A percentile compares a stretch with the other conserved stretches of the same genome.
Evolutionary conservation across 2,113 vertebrate genomes (phyloP).

Genomic region (Canis aureus): DNA sequence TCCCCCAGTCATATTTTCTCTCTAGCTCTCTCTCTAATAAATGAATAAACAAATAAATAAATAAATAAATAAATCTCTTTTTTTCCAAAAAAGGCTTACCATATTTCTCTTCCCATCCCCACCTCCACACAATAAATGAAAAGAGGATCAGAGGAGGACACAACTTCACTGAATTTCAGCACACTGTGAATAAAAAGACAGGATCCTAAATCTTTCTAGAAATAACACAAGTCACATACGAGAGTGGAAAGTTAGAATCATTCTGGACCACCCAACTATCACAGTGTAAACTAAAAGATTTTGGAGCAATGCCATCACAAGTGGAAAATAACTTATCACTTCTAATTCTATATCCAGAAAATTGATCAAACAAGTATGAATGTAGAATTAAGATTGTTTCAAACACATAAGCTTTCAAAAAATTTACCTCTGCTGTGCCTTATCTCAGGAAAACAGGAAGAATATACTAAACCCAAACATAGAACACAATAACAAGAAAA

Average conservation of each 20-base stretch:
- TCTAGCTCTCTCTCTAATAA: too few relatives aligned
- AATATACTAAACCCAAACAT: neutral
- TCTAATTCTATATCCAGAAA: neutral
- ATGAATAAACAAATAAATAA: too few relatives aligned
- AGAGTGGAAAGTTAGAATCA: neutral
- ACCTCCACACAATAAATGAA: slow-evolving; percentile 9
- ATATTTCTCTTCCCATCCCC: too few relatives aligned
- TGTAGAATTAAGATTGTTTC: neutral
- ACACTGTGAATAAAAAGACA: neutral
- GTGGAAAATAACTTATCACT: neutral
- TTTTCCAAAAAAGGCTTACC: neutral
- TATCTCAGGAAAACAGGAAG: neutral
- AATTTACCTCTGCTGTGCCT: neutral
- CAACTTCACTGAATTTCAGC: neutral
- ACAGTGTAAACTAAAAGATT: neutral
- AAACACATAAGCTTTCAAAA: neutral
- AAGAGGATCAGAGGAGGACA: neutral
- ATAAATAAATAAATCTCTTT: neutral
- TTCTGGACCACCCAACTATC: neutral
- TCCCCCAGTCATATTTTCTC: too few relatives aligned
- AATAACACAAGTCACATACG: neutral
- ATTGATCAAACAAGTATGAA: neutral
- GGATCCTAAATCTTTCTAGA: neutral
- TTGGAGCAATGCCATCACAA: neutral
- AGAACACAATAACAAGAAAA: neutral